Evolutionary conservation across 2,888 invertebrate genomes (phyloP), one percentile per base, ranked within the genome.

Genomic region (Ophion costatus): DNA sequence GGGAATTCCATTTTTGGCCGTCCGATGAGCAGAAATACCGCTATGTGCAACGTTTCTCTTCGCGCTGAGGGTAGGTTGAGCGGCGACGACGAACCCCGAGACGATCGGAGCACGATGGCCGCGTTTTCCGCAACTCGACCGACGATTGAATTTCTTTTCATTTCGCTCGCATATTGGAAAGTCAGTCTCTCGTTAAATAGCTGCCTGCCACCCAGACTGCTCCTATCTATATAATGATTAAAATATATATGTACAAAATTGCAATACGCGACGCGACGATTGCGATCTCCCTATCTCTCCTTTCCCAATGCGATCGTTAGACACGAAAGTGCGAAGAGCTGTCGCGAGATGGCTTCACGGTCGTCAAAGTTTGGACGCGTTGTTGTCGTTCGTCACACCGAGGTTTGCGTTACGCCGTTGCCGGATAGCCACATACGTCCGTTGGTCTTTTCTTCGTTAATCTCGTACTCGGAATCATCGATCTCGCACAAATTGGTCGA

Each of bases 401-500:
- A 94, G 75, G 94, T 94, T 82, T 94, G 94, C 63, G 94, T 94
- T 87, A 94, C 93, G 80, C 93, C 92, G 84, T 90, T 91, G 22
- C 92, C 91, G 61, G 92, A 91, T 69, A 93, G 89, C 94, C 94
- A 94, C 76, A 92, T 88, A 33, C 93, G 91, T 70, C 93, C 92
- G 86, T 93, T 93, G 86, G 90, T 93, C 88, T 94, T 94, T 82
- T 92, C 92, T 83, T 94, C 94, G 86, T 93, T 90, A 85, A 94
- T 94, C 94, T 97, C 97, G 91, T 95, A 96, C 93, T 97, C 97
- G 67, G 97, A 97, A 94, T 97, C 97, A 94, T 98, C 98, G 91
- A 98, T 98, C 95, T 98, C 98, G 95, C 98, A 98, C 87, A 98
- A 95, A 93, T 97, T 96, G 76, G 97, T 96, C 76, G 98, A 98